These are phyloP conservation scores for Catostomus latipinnis DNA, from an alignment of 2,797 vertebrate species.

Conservation along the genomic window DNA sequence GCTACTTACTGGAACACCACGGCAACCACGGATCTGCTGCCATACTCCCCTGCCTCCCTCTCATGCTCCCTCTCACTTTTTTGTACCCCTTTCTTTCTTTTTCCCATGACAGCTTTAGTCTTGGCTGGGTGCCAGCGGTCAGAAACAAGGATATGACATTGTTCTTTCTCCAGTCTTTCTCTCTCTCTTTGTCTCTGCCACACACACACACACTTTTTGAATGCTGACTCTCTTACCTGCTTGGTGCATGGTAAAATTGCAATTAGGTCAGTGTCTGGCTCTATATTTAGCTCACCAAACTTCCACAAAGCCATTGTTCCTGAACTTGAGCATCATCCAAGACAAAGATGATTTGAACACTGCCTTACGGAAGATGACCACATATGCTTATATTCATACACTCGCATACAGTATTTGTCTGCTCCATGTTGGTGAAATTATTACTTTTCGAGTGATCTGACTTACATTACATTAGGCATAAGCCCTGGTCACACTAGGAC, in stretches of 20 bases:
- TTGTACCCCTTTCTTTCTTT: conserved; percentile 24
- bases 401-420: too few species aligned
- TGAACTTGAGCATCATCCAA: conserved; percentile 30
- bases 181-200: not conserved
- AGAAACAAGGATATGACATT: conserved; percentile 48
- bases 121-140: conserved; percentile 47
- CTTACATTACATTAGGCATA: too few species aligned
- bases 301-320: conserved; percentile 31
- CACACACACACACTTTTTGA: not conserved
- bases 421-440: too few species aligned
- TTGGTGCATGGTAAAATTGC: conserved; percentile 38
- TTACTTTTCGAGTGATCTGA: too few species aligned
- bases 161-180: not conserved
- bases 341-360: conserved; percentile 1
- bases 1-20: conserved; percentile 48
- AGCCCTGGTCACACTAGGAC: too few species aligned
- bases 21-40: conserved; percentile 22
- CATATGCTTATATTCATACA: not conserved
- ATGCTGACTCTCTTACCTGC: conserved; percentile 38
- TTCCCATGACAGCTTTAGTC: conserved; percentile 42
- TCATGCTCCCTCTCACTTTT: conserved; percentile 31
- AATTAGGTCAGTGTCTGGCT: conserved; percentile 49
- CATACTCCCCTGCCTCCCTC: conserved; percentile 14
- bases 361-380: not conserved
- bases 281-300: conserved; percentile 39